A percentile compares a stretch with the other conserved stretches of the same genome.
Conservation (phyloP, 2,797 vertebrate species). For the Orestias chungarensis region DNA sequence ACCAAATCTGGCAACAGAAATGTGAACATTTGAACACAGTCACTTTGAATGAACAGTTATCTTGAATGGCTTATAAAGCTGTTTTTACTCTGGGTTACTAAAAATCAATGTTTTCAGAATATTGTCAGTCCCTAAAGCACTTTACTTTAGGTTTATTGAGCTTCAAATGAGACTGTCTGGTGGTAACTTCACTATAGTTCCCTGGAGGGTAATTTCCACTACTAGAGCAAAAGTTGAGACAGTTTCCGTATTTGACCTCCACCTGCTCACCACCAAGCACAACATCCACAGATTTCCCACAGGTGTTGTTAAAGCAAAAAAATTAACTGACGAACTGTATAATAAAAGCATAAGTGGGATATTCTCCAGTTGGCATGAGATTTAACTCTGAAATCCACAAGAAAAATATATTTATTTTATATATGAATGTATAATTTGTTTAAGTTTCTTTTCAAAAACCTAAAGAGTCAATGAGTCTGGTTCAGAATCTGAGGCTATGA, state of each 20-base stretch:
- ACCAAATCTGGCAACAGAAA: neutral
- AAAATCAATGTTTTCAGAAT: neutral
- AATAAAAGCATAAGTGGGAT: neutral
- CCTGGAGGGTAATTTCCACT: constrained; percentile 4
- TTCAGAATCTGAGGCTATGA: neutral
- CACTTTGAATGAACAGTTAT: neutral
- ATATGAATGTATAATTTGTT: neutral
- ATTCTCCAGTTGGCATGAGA: neutral
- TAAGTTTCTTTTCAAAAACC: neutral
- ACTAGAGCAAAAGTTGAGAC: neutral
- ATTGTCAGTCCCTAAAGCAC: neutral
- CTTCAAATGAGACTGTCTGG: neutral
- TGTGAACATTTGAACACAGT: neutral
- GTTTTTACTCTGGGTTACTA: neutral
- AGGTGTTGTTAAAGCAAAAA: neutral
- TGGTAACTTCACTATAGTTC: constrained; percentile 7
- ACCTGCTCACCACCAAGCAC: constrained; percentile 4
- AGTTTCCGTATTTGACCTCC: neutral
- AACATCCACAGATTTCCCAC: constrained; percentile 6
- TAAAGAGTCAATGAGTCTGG: neutral
- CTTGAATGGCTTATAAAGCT: neutral
- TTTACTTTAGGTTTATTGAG: neutral
- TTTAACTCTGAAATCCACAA: neutral
- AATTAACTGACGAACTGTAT: neutral
- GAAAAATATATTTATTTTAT: neutral